Conservation (phyloP, 2,888 invertebrate genomes). For the Phymatocera aterrima region DNA sequence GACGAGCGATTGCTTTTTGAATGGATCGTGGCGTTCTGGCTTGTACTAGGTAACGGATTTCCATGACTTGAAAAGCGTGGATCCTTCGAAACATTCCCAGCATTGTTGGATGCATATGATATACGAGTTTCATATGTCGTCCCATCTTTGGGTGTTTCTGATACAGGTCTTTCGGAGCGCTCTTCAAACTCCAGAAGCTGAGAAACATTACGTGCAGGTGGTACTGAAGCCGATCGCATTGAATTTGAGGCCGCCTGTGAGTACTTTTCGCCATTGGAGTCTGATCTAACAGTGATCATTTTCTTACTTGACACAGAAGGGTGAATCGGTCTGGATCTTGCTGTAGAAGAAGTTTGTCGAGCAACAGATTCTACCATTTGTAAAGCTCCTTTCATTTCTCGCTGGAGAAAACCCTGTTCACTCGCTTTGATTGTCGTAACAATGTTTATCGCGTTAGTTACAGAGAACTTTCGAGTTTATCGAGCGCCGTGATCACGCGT, state of each 20-base stretch:
- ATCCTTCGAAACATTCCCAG: neutral
- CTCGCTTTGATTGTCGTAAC: too few relatives aligned
- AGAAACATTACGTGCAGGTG: too few relatives aligned
- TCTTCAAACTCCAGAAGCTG: too few relatives aligned
- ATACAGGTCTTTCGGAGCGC: neutral
- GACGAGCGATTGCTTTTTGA: neutral
- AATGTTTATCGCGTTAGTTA: too few relatives aligned
- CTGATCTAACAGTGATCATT: neutral
- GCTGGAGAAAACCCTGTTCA: too few relatives aligned
- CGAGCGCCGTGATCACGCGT: too few relatives aligned
- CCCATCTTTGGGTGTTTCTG: neutral
- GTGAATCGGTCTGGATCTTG: neutral
- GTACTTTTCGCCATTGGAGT: neutral
- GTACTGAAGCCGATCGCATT: neutral
- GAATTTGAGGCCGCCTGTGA: neutral
- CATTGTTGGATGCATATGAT: neutral
- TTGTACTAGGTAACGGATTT: neutral
- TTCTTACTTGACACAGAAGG: neutral
- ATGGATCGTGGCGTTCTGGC: neutral
- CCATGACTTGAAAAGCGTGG: neutral
- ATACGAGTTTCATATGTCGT: neutral
- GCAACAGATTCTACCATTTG: neutral
- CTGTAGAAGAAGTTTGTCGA: neutral
- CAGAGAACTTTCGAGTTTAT: too few relatives aligned
- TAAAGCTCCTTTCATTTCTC: neutral